Conservation (phyloP, 2,797 vertebrate genomes). For the Vultur gryphus region DNA sequence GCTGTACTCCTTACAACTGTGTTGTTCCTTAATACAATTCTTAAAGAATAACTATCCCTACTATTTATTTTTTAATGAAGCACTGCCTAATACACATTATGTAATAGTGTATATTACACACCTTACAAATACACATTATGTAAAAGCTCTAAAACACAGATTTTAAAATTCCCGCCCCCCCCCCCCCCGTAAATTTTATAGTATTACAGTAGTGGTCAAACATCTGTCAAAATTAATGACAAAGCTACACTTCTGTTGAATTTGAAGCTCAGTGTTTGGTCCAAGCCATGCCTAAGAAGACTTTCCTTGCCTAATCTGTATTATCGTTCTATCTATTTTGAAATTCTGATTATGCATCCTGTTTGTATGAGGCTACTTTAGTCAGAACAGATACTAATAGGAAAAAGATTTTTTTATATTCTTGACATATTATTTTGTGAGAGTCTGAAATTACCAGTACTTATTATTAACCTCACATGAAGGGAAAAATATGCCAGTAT, state of each 20-base stretch:
- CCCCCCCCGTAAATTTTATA: neutral
- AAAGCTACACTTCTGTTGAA: neutral
- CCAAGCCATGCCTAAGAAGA: neutral
- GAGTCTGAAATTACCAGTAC: neutral
- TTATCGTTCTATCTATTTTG: neutral
- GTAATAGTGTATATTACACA: neutral
- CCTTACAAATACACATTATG: neutral
- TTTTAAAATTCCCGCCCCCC: neutral
- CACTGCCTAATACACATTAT: neutral
- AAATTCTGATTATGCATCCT: neutral
- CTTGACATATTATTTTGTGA: neutral
- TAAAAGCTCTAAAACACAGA: neutral
- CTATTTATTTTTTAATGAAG: neutral
- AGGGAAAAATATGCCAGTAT: neutral
- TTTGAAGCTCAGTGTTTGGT: neutral
- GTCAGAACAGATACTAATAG: neutral
- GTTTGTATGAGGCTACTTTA: neutral
- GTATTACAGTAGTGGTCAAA: neutral
- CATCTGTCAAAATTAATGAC: neutral
- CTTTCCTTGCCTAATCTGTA: neutral
- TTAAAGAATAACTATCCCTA: neutral
- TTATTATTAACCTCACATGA: neutral
- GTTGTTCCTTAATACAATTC: neutral
- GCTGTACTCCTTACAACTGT: neutral
- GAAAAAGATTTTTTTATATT: neutral